A percentile compares a stretch with the other conserved stretches of the same genome.
These are phyloP conservation scores for Hydrochoerus hydrochaeris DNA, from an alignment of 2,113 vertebrate species.

Conservation along the genomic window DNA sequence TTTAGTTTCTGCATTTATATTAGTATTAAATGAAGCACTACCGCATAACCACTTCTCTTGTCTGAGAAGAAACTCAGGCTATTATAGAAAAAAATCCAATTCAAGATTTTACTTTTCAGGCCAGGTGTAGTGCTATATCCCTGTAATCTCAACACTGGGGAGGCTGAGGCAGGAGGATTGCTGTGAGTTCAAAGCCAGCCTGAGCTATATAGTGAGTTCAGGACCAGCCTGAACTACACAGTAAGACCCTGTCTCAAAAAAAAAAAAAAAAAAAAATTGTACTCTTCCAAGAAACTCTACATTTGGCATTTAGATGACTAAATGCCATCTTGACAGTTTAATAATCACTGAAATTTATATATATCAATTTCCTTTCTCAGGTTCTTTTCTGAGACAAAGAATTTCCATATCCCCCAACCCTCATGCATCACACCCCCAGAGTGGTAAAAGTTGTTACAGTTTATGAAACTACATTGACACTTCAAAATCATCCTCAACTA, in stretches of 20 bases:
- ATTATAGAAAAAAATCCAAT: background rate
- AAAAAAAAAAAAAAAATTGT: background rate
- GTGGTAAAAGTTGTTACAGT: background rate
- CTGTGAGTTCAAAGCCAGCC: too few species aligned
- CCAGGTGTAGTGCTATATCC: too few species aligned
- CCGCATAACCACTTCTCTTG: background rate
- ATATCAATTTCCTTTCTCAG: background rate
- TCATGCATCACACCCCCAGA: background rate
- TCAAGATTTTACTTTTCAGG: background rate
- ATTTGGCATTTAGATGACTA: background rate
- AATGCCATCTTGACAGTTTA: constrained; percentile 11
- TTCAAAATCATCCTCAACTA: background rate
- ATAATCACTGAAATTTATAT: background rate
- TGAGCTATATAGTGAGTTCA: too few species aligned
- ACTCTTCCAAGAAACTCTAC: background rate
- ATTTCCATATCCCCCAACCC: background rate
- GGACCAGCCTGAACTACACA: too few species aligned
- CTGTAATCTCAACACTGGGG: too few species aligned
- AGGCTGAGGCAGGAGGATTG: too few species aligned
- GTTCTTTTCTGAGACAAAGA: background rate
- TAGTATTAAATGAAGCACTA: background rate
- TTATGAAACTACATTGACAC: background rate
- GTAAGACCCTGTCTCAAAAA: too few species aligned
- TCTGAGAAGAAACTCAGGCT: background rate
- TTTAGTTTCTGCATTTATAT: background rate